Base-by-base conservation (phyloP, 1,140 invertebrate species). In the Zaprionus africanus region DNA sequence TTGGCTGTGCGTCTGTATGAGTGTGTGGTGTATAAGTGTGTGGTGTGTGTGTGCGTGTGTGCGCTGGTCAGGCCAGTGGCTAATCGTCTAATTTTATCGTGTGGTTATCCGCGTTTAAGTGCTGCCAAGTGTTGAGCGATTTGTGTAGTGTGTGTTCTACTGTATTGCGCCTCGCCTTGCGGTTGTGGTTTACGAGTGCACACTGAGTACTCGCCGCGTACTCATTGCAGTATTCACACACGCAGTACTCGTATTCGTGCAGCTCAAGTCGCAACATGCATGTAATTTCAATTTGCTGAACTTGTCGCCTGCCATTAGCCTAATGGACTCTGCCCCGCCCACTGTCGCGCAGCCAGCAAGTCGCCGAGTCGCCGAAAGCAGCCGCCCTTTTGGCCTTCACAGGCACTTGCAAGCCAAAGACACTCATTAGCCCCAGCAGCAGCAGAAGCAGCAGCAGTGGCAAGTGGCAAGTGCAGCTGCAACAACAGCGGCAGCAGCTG, bases 11-110 rank as follows among this genome's bases (percentile, higher is more conserved):
- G 9, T 46, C 9, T 26, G 13, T 41, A 51, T 22, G 5, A 65
- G 58, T 75, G 53, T 49, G 64, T 2, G 53, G 84, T 76, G 49
- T 63, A 19, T 54, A 49, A 54, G 62, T 24, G 26, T 46, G n/a
- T 46, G 41, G n/a, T 7, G 5, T 63, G 57, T 13, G 43, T 75
- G 51, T 78, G 56, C 67, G 61, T 65, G 54, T 58, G 72, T 61
- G 62, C 53, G 82, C 66, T 76, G 84, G 84, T 53, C 59, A 43
- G 57, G 34, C 53, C 64, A 74, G 73, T 76, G 78, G 85, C 78
- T 87, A 87, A 87, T 87, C 84, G 85, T 87, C 81, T 87, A 87
- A 84, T 87, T 87, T 87, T 87, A 88, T 87, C 84, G 88, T 87
- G 84, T 90, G 84, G 85, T 87, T 87, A 88, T 81, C 60, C 78